Base-by-base conservation (phyloP, 2,797 vertebrate genomes). In the Crypturellus tataupa region DNA sequence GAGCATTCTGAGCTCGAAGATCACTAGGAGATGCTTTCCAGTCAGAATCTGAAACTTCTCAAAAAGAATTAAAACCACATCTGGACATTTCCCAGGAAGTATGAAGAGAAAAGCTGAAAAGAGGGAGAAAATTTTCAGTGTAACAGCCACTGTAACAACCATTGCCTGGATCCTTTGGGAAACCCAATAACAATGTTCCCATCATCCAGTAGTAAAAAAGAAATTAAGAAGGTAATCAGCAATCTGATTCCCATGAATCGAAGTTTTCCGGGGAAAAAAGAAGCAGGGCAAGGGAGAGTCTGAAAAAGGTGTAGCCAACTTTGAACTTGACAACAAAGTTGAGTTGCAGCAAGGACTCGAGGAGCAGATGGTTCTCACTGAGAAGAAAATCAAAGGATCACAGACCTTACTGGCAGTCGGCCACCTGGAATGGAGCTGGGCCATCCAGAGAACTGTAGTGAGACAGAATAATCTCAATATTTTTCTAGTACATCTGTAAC, bases 371-470 rank as follows among this genome's bases (percentile, higher is more conserved):
- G 63, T 37, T 94, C 85, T 73, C 29, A 44, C 70, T 56, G 59
- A 95, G 83, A 79, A 86, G 39, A 91, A 90, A 90, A 91, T 80
- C 82, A 60, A 89, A 86, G 91, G 81, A 93, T 93, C 90, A 76
- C 63, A 91, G 90, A 93, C 46, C 67, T 86, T 24, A 7, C 8
- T 94, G 93, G 82, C 82, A 91, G 42, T 56, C 46, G 79, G 73
- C 83, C 91, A 81, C 70, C 37, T 70, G 3, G 6, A 49, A 56
- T 51, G 77, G 85, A 16, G 0, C 31, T 56, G 24, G 76, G 89
- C 67, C 90, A 91, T 80, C 6, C 10, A 6, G 53, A 89, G 77
- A 70, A 70, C 27, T 76, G 44, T 44, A 65, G 47, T n/a, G 81
- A 87, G 10, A 67, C n/a, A 86, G 23, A 87, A 21, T 39, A 81